These are phyloP conservation scores for Phenganax stokvisi DNA, from an alignment of 92 coral and sea anemone species.

Conservation along the genomic window DNA sequence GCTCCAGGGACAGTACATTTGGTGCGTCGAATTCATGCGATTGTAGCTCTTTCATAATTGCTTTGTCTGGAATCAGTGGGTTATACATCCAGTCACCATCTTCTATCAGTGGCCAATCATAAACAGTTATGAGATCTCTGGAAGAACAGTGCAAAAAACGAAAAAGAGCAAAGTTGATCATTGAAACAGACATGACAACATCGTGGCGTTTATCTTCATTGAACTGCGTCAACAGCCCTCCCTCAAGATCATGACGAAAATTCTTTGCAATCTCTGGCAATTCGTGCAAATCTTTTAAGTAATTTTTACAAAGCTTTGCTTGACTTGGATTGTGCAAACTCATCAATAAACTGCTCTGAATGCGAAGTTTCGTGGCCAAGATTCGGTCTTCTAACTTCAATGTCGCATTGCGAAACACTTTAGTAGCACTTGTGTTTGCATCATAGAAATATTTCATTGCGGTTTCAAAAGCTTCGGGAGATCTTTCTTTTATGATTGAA, in stretches of 20 bases:
- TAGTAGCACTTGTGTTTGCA: not conserved
- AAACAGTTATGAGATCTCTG: not conserved
- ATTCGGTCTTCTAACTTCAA: not conserved
- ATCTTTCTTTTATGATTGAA: not conserved
- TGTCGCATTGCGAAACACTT: not conserved
- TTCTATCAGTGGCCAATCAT: not conserved
- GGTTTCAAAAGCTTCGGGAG: not conserved
- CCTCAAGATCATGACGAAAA: not conserved
- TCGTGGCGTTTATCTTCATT: not conserved
- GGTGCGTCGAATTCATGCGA: not conserved
- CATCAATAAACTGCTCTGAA: not conserved
- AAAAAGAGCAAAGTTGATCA: not conserved
- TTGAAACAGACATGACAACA: not conserved
- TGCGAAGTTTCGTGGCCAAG: not conserved
- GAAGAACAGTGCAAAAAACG: not conserved
- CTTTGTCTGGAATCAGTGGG: constrained; percentile 1
- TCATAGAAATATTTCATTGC: not conserved
- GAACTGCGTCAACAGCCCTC: not conserved
- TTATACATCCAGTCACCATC: not conserved
- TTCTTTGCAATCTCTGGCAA: not conserved
- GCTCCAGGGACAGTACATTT: not conserved
- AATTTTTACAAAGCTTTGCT: not conserved
- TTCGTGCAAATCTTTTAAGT: not conserved
- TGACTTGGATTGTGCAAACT: not conserved
- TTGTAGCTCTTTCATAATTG: not conserved